These are phyloP conservation scores for Tolypeutes matacus DNA, from an alignment of 2,797 vertebrate species.

Conservation along the genomic window DNA sequence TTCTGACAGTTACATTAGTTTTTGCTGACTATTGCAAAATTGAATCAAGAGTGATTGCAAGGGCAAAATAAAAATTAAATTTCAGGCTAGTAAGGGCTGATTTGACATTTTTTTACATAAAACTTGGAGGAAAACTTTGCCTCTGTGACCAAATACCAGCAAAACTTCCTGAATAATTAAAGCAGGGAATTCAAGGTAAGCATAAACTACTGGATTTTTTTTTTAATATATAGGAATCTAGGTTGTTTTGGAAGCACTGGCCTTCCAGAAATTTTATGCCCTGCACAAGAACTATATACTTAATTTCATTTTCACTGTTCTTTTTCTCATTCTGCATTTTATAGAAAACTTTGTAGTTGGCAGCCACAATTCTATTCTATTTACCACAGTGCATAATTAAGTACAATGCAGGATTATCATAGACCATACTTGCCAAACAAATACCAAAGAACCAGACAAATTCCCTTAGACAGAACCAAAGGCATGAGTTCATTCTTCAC, in stretches of 20 bases:
- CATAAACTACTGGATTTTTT: background rate
- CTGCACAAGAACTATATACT: slow-evolving; percentile 16
- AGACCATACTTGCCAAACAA: background rate
- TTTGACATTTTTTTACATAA: slow-evolving; percentile 29
- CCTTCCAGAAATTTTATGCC: background rate
- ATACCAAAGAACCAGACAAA: background rate
- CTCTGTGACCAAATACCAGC: background rate
- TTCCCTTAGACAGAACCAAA: background rate
- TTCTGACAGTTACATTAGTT: background rate
- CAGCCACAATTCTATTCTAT: slow-evolving; percentile 18
- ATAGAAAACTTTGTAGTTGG: background rate
- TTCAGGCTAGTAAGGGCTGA: background rate
- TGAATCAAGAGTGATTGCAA: slow-evolving; percentile 28
- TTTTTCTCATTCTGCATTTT: background rate
- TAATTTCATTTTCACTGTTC: background rate
- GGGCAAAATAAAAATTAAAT: slow-evolving; percentile 41
- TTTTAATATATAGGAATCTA: background rate
- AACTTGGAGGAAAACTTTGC: background rate
- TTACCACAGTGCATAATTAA: background rate
- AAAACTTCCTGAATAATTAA: slow-evolving; percentile 40
- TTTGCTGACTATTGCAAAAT: slow-evolving; percentile 49
- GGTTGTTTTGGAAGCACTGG: background rate
- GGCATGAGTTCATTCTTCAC: background rate
- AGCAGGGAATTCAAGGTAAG: background rate
- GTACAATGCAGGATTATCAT: background rate